These are phyloP conservation scores for Notoglanidium macrostoma DNA, from an alignment of 2,797 vertebrate species.

Conservation along the genomic window DNA sequence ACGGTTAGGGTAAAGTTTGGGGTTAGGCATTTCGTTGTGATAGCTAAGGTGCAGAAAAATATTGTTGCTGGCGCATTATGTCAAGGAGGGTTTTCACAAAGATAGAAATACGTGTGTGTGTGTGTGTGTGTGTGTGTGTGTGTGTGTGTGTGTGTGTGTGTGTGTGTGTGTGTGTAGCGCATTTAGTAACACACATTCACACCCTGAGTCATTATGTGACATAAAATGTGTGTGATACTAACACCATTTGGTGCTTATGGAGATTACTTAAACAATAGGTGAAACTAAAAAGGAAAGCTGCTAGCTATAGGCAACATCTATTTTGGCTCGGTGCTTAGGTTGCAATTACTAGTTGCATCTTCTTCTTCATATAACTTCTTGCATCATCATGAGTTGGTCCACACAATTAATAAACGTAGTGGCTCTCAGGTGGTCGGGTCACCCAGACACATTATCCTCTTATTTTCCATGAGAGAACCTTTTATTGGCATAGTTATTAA, in stretches of 20 bases:
- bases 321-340: constrained; percentile 12
- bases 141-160: not conserved
- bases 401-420: not conserved
- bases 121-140: no score
- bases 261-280: constrained; percentile 22
- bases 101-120: no score
- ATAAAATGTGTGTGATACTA: not conserved
- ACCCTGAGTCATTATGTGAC: not conserved
- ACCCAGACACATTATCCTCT: not conserved
- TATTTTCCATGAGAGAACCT: not conserved
- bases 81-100: no score
- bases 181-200: not conserved
- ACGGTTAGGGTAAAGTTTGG: no score
- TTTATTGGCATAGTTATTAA: not conserved
- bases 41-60: no score
- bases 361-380: not conserved
- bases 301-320: constrained; percentile 20
- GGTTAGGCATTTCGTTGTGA: no score
- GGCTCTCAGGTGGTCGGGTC: not conserved
- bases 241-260: constrained; percentile 23
- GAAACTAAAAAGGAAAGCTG: not conserved
- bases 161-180: not conserved
- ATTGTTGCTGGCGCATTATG: no score
- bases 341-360: not conserved
- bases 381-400: not conserved